Base-by-base conservation (phyloP, 2,113 vertebrate genomes). In the Mormoops blainvillei region DNA sequence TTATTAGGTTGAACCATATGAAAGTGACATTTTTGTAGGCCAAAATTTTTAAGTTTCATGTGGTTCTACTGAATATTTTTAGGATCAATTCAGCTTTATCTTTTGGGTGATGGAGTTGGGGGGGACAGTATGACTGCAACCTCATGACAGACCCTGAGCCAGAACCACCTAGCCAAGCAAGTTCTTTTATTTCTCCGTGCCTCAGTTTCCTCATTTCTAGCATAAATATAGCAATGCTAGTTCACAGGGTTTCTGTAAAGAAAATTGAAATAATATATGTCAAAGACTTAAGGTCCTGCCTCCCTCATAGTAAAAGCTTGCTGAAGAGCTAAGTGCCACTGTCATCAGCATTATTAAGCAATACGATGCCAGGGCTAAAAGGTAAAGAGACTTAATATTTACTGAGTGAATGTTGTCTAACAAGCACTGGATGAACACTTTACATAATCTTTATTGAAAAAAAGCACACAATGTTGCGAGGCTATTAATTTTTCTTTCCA, bases 11-110 rank as follows among this genome's bases (percentile, higher is more conserved):
- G 26, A 86, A 80, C 16, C 76, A 74, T 93, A 73, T 88, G 67
- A 92, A 95, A 73, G 71, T 77, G 71, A 95, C 71, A 81, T 43
- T 96, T 96, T 68, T 93, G 16, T 89, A 90, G 54, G 89, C 77
- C 45, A 96, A 93, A 87, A 89, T 36, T 67, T 24, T 91, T 86
- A 18, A 56, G 61, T 91, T 95, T 94, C 61, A 88, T 89, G 56
- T 84, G 82, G 77, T 38, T 87, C 48, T 22, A 58, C 56, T 58
- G 77, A 93, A 85, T 65, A 70, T 68, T 77, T 83, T 41, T 48
- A 50, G 74, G 89, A 94, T 7, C 16, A 65, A 85, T 76, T 91
- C 41, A 77, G 45, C 67, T 63, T 93, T 52, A 38, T 61, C 83
- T 93, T 96, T 94, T 71, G 89, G 83, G 65, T 77, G 36, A 88